Base-by-base conservation (phyloP, 2,888 invertebrate species). In the Capitulum mitella region DNA sequence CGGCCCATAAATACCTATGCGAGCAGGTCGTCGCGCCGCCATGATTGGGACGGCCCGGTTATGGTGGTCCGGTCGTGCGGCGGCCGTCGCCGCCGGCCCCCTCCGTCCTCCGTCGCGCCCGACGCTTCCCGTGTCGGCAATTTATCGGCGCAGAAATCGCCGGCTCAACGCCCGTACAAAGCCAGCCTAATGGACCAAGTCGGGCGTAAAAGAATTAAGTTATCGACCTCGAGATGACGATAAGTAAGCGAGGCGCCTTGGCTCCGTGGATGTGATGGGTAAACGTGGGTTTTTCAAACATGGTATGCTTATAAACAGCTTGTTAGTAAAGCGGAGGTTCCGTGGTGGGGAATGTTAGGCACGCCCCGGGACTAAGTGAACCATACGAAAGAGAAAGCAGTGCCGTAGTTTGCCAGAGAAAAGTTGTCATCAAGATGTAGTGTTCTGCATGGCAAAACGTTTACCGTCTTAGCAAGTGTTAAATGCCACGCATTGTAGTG, bases 131-230 rank as follows among this genome's bases (percentile, higher is more conserved):
- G 46, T 46, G 8, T 46, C 10, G 12, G 43, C 6, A 43, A 54
- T 54, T 54, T 54, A 54, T 54, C 54, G 54, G n/a, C 54, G n/a
- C 3, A 54, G 54, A 54, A 22, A 19, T 19, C 51, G 14, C 51
- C 51, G 51, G 51, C 8, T 51, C 54, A 12, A 43, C 43, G 54
- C n/a, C 26, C n/a, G 54, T n/a, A 54, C 54, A 54, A 54, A 22
- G 54, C 54, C 26, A n/a, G 22, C 3, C 54, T 54, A 54, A 54
- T 54, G 54, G 54, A 54, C 22, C 54, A 22, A 54, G 54, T 54
- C 54, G n/a, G 54, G 54, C 54, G n/a, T 54, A 54, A 54, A 54
- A 54, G 54, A 54, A 54, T 54, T n/a, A 54, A 54, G 22, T 54
- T 54, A 54, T 54, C n/a, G 54, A 54, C 22, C 54, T 6, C 22